These are phyloP conservation scores for Heliocidaris tuberculata DNA, from an alignment of 35 echinoderm and acorn worm species.

Conservation along the genomic window DNA sequence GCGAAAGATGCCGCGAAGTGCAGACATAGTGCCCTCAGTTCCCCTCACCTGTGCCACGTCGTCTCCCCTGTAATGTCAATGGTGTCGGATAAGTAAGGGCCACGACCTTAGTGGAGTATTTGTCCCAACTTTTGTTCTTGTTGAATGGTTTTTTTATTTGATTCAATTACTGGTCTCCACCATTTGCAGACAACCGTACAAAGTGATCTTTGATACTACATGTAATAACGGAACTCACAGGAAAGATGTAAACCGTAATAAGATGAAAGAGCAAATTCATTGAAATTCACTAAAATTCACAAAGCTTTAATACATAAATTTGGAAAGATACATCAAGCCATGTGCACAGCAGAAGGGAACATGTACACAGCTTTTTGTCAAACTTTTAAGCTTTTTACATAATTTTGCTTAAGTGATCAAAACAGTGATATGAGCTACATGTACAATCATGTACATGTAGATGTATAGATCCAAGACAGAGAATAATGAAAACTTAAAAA, in stretches of 20 bases:
- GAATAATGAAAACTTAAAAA: too few species aligned
- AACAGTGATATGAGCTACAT: too few species aligned
- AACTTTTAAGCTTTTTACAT: too few species aligned
- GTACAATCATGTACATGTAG: too few species aligned
- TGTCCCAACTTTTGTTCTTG: background rate
- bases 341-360: too few species aligned
- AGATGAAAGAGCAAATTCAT: too few species aligned
- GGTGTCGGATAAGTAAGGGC: slow-evolving; percentile 39
- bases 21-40: background rate
- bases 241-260: too few species aligned
- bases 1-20: background rate
- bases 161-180: background rate
- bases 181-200: background rate
- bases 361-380: too few species aligned
- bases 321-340: too few species aligned
- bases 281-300: background rate
- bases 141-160: background rate
- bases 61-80: slow-evolving; percentile 37
- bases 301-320: background rate
- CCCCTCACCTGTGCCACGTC: slow-evolving; percentile 24
- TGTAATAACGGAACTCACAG: too few species aligned
- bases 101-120: slow-evolving; percentile 6
- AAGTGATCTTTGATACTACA: background rate
- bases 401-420: too few species aligned
- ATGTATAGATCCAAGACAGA: too few species aligned